These are phyloP conservation scores for Semotilus atromaculatus DNA, from an alignment of 2,797 vertebrate species.

Conservation along the genomic window DNA sequence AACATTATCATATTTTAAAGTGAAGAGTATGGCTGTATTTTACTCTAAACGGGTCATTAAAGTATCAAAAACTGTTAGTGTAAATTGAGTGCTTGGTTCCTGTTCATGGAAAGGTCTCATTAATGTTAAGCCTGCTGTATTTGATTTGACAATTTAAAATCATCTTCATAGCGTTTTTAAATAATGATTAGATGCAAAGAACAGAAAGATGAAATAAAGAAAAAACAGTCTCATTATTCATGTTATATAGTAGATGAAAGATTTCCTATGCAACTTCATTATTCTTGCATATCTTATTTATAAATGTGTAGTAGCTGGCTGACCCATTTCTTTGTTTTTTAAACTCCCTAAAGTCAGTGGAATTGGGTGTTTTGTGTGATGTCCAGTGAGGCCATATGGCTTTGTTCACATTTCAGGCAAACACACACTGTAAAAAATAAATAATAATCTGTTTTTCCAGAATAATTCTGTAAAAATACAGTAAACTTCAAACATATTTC, in stretches of 20 bases:
- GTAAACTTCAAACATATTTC: not conserved
- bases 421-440: slow-evolving; percentile 58
- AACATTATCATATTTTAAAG: slow-evolving; percentile 40
- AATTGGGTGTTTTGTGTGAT: slow-evolving; percentile 62
- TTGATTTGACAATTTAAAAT: not conserved
- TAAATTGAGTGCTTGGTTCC: slow-evolving; percentile 6
- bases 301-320: not conserved
- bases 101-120: slow-evolving; percentile 17
- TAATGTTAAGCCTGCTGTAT: not conserved
- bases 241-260: not conserved
- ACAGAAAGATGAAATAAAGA: not conserved
- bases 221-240: not conserved
- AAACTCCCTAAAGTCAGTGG: slow-evolving; percentile 63
- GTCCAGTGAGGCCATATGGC: slow-evolving; percentile 74
- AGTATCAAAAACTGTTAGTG: slow-evolving; percentile 12
- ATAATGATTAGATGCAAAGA: not conserved
- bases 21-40: slow-evolving; percentile 50
- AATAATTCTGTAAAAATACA: not conserved
- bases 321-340: not conserved
- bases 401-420: slow-evolving; percentile 86
- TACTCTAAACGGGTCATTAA: slow-evolving; percentile 29
- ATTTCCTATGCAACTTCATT: not conserved
- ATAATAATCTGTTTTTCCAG: too few relatives aligned
- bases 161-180: not conserved
- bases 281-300: not conserved